A percentile compares a stretch with the other conserved stretches of the same genome.
phyloP scores from a whole-genome alignment of 2,888 invertebrate species.

The Pegoplata infirma region DNA sequence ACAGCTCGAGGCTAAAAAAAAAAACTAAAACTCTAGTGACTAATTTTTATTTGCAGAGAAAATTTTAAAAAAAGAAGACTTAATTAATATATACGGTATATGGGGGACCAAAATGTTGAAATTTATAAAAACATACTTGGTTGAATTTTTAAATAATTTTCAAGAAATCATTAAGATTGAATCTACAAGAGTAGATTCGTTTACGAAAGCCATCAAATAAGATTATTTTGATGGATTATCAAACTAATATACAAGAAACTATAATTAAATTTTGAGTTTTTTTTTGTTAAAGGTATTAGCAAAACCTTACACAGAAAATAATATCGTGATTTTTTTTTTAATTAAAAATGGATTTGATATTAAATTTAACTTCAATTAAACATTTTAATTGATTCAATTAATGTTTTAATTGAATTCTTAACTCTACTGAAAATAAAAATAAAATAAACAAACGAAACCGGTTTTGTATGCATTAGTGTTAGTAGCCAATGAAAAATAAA shows the following conservation, averaged over 20 bases:
- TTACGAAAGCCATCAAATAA: constrained; percentile 23
- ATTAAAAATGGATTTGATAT: no score
- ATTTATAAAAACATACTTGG: not conserved
- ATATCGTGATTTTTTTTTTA: no score
- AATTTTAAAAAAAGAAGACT: constrained; percentile 41
- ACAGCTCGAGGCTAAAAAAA: constrained; percentile 52
- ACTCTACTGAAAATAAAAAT: no score
- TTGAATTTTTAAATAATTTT: constrained; percentile 1
- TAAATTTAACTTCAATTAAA: no score
- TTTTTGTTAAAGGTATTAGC: no score
- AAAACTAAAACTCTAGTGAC: constrained; percentile 25
- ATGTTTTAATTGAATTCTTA: no score
- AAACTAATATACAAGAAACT: constrained; percentile 12
- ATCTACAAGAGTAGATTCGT: constrained; percentile 13
- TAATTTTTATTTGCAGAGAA: constrained; percentile 32
- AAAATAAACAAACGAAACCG: no score
- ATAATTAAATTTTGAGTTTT: no score
- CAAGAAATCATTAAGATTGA: constrained; percentile 29
- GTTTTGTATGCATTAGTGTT: no score
- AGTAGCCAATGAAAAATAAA: no score
- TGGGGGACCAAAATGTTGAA: constrained; percentile 17
- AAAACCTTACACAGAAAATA: no score
- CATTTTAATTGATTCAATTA: no score
- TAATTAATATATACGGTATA: constrained; percentile 38
- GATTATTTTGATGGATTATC: constrained; percentile 27